Percentiles rank a stretch among this genome's conserved stretches.
These are phyloP conservation scores for Aplochiton taeniatus DNA, from an alignment of 2,797 vertebrate genomes.

Conservation along the genomic window DNA sequence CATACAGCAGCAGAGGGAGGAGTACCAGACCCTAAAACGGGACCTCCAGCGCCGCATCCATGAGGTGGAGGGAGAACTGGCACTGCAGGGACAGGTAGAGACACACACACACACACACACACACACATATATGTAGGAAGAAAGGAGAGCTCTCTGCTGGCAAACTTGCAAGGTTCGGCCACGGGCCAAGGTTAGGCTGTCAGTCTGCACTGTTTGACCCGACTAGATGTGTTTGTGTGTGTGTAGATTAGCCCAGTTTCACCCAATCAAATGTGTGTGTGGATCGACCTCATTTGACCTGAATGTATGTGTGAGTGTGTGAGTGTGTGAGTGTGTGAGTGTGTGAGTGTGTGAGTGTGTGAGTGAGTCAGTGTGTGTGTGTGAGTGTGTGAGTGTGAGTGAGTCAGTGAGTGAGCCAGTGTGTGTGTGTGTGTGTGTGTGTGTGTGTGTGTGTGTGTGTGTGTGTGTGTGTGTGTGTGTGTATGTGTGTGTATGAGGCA, in stretches of 20 bases:
- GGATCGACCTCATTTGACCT: no score
- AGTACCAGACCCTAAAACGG: constrained; percentile 69
- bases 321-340: neutral
- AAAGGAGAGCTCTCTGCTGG: neutral
- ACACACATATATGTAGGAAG: neutral
- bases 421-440: neutral
- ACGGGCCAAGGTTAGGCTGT: no score
- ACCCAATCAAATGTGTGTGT: neutral
- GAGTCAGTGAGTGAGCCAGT: neutral
- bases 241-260: no score
- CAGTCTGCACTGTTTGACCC: no score
- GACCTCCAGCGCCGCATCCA: constrained; percentile 68
- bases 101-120: constrained; percentile 8
- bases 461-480: neutral
- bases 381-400: constrained; percentile 1
- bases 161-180: neutral
- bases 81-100: constrained; percentile 79
- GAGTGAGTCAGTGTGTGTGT: neutral
- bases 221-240: no score
- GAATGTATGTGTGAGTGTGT: neutral
- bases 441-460: constrained; percentile 1
- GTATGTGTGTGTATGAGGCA: constrained; percentile 37
- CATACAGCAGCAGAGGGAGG: constrained; percentile 63
- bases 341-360: constrained; percentile 8
- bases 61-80: constrained; percentile 71